Evolutionary conservation across 2,113 vertebrate genomes (phyloP).

Genomic region (Brachirus orientalis): DNA sequence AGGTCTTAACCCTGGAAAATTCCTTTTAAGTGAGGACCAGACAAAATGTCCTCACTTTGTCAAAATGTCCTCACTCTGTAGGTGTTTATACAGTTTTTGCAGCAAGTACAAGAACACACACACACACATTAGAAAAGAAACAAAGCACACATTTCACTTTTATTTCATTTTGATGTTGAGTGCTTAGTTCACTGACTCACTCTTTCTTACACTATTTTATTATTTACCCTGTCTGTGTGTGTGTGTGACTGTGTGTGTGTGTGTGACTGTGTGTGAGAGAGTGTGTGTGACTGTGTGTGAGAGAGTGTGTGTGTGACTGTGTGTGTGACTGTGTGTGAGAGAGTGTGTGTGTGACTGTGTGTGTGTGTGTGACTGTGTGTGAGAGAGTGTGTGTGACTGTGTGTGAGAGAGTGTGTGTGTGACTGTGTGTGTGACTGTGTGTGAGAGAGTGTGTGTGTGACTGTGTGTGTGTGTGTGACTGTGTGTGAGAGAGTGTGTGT

Average conservation of each 20-base stretch:
- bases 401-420: no score
- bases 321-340: background rate
- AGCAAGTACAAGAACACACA: no score
- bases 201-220: slow-evolving; percentile 43
- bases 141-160: slow-evolving; percentile 35
- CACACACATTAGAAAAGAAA: slow-evolving; percentile 24
- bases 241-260: background rate
- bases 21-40: no score
- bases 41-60: no score
- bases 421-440: no score
- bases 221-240: slow-evolving; percentile 1
- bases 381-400: no score
- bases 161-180: slow-evolving; percentile 34
- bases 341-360: slow-evolving; percentile 19
- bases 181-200: slow-evolving; percentile 42
- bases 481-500: no score
- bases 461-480: slow-evolving; percentile 3
- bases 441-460: background rate
- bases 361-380: no score
- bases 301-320: background rate
- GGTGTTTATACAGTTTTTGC: no score
- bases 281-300: background rate
- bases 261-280: no score
- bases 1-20: no score
- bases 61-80: no score